Evolutionary conservation across 2,797 vertebrate genomes (phyloP), one percentile per base, ranked within the genome.

Genomic region (Rhinatrema bivittatum): DNA sequence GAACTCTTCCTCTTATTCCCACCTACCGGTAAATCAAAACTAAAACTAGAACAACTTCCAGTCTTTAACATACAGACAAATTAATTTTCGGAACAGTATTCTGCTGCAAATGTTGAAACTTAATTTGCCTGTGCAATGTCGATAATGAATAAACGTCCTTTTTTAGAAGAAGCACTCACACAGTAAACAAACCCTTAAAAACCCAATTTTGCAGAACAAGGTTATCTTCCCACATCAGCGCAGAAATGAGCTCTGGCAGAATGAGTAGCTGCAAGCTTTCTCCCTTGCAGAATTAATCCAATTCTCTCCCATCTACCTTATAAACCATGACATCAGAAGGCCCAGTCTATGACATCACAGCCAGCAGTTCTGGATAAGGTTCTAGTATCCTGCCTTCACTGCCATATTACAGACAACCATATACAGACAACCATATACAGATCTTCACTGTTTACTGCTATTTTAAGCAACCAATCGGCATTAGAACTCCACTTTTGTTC

Each of bases 11-110:
- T 65, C 51, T 49, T 42, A n/a, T 58, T 61, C 32, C 48, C 39
- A 60, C 3, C n/a, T n/a, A n/a, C n/a, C n/a, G n/a, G n/a, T n/a
- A n/a, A n/a, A n/a, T n/a, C n/a, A n/a, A 6, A 42, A 65, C 70
- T 65, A 67, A 5, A 57, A 70, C 59, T 4, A 42, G 6, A n/a
- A 46, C 31, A 32, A 57, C 32, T 39, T 65, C 62, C 52, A 56
- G 20, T n/a, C n/a, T 70, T 61, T 68, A 49, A 70, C 63, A 67
- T 41, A 56, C 41, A 67, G 64, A 53, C 46, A 49, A 69, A 71
- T 69, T 73, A 71, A 68, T 51, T 66, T 55, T 20, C 27, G 5
- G 2, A n/a, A n/a, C n/a, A n/a, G n/a, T n/a, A n/a, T 65, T 72
- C 52, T 23, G 24, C 44, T 63, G 17, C 55, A 68, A 72, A 59